Evolutionary conservation across 2,888 invertebrate species (phyloP).

Genomic region (Eupeodes latifasciatus): DNA sequence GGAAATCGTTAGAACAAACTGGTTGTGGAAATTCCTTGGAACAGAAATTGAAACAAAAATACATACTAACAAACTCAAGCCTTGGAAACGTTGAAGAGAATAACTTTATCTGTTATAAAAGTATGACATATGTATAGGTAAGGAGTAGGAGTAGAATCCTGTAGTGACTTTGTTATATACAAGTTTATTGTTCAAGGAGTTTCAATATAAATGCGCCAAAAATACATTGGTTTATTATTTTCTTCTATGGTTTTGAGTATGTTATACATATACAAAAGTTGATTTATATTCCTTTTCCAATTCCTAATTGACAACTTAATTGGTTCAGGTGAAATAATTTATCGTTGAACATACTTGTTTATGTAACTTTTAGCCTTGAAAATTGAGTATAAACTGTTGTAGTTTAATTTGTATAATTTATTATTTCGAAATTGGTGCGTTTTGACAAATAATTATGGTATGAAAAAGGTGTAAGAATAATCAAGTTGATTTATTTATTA

Average conservation of each 20-base stretch:
- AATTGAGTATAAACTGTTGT: too few species aligned
- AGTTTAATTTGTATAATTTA: too few species aligned
- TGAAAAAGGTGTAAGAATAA: too few species aligned
- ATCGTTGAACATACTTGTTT: neutral
- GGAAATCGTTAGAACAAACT: conserved; percentile 2
- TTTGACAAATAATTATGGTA: too few species aligned
- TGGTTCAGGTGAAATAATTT: neutral
- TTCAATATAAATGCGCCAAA: neutral
- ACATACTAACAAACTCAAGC: neutral
- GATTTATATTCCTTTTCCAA: conserved; percentile 1
- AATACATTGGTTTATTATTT: neutral
- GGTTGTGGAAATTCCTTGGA: neutral
- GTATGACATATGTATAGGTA: neutral
- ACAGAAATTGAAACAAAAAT: neutral
- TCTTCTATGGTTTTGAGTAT: neutral
- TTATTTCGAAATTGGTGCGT: too few species aligned
- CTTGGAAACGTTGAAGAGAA: neutral
- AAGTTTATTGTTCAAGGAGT: conserved; percentile 5
- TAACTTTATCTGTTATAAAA: neutral
- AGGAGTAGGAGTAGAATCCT: neutral
- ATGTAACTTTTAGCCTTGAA: too few species aligned
- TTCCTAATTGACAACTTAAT: conserved; percentile 27
- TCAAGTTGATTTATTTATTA: too few species aligned
- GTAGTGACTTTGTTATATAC: neutral
- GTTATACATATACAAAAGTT: neutral